Evolutionary conservation across 2,113 vertebrate species (phyloP).

Genomic region (Nerophis ophidion): DNA sequence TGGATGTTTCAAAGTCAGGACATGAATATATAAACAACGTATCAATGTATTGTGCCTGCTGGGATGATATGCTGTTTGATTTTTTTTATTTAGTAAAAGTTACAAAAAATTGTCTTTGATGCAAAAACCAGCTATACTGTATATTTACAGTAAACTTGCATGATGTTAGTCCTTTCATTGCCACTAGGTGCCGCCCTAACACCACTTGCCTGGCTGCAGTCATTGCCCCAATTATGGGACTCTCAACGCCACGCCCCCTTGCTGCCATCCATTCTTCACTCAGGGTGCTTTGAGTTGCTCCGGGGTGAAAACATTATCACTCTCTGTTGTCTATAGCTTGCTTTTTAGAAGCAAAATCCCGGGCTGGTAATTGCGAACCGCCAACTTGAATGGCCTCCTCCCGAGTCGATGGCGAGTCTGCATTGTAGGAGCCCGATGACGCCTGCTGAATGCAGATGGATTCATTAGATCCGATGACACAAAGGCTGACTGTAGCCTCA

Average conservation of each 20-base stretch:
- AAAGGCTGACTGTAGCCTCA: constrained; percentile 48
- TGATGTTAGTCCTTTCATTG: background rate
- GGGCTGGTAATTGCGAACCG: constrained; percentile 12
- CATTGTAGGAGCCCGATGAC: constrained; percentile 32
- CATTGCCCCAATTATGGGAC: constrained; percentile 51
- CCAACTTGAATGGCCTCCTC: background rate
- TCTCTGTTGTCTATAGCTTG: constrained; percentile 41
- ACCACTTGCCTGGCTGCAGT: constrained; percentile 19
- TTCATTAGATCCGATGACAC: constrained; percentile 69
- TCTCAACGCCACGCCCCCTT: constrained; percentile 37
- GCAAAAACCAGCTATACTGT: no score
- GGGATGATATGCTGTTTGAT: no score
- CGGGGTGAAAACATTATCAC: constrained; percentile 55
- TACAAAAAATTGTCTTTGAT: no score
- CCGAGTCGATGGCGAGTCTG: background rate
- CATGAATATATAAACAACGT: no score
- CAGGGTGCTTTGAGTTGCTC: constrained; percentile 55
- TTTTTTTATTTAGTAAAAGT: no score
- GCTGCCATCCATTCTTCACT: constrained; percentile 54
- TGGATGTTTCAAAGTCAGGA: no score
- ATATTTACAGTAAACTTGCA: no score
- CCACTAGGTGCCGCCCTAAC: constrained; percentile 64
- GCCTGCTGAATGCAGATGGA: constrained; percentile 73
- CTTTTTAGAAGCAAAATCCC: constrained; percentile 14
- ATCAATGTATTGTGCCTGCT: no score